Evolutionary conservation across 2,888 invertebrate species (phyloP).

Genomic region (Aleiodes leptofemur): DNA sequence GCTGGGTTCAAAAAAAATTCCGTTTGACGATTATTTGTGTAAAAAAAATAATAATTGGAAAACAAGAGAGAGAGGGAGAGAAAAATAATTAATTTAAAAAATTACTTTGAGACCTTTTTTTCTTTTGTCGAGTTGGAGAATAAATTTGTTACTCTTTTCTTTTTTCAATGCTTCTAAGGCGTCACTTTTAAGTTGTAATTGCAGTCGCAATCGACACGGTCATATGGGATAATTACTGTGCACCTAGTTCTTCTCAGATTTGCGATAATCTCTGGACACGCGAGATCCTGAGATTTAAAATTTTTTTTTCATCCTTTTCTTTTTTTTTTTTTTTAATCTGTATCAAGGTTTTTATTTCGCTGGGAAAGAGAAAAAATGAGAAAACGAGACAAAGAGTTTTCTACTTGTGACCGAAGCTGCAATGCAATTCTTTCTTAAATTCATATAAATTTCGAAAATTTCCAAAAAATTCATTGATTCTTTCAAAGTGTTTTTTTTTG

Average conservation of each 20-base stretch:
- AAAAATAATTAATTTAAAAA: not conserved
- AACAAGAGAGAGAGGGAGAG: no score
- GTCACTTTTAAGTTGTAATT: not conserved
- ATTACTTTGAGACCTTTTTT: not conserved
- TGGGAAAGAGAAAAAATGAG: slow-evolving; percentile 44
- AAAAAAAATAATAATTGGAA: no score
- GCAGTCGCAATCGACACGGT: slow-evolving; percentile 9
- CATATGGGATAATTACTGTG: slow-evolving; percentile 12
- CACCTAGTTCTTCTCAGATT: slow-evolving; percentile 14
- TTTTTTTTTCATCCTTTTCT: not conserved
- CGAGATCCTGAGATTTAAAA: not conserved
- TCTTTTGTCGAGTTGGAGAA: not conserved
- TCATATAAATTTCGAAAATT: not conserved
- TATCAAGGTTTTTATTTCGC: slow-evolving; percentile 1
- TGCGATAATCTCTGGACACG: slow-evolving; percentile 15
- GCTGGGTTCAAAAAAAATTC: slow-evolving; percentile 2
- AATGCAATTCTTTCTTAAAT: slow-evolving; percentile 59
- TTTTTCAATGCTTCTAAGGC: not conserved
- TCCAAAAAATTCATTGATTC: not conserved
- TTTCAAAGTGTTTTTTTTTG: not conserved
- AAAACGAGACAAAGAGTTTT: slow-evolving; percentile 57
- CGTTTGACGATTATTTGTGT: no score
- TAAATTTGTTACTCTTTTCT: not conserved
- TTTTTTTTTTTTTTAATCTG: slow-evolving; percentile 3
- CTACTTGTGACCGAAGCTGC: slow-evolving; percentile 69